phyloP scores from a whole-genome alignment of 2,797 vertebrate species.

The Balearica regulorum region DNA sequence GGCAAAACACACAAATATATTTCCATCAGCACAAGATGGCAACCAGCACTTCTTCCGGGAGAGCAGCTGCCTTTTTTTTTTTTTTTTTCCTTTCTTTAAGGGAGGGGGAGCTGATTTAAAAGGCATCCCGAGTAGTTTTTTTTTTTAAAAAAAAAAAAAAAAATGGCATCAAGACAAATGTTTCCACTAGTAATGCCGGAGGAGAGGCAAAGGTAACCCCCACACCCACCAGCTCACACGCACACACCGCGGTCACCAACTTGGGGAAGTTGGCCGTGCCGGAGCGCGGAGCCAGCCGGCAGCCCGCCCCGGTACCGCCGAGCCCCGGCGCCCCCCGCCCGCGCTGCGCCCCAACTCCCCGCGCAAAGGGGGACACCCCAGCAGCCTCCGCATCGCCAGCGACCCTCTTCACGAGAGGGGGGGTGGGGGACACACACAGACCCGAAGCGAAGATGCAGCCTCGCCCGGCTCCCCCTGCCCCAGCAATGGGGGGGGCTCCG shows the following conservation, averaged over 20 bases:
- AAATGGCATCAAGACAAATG: neutral
- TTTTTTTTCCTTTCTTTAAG: neutral
- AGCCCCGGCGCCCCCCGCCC: neutral
- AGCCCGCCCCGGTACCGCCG: neutral
- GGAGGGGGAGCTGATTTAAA: neutral
- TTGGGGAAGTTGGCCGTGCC: conserved; percentile 58
- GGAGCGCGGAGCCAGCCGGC: neutral
- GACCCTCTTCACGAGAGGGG: neutral
- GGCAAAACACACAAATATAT: conserved; percentile 24
- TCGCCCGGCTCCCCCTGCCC: neutral
- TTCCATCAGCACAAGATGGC: conserved; percentile 71
- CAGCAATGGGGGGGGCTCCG: neutral
- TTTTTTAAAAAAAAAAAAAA: too few relatives aligned
- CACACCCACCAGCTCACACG: neutral
- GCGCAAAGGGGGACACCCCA: neutral
- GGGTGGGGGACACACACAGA: neutral
- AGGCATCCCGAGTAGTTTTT: neutral
- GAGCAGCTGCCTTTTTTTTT: neutral
- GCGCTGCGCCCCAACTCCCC: neutral
- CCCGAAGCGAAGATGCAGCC: neutral
- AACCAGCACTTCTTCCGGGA: conserved; percentile 55
- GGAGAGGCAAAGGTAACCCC: neutral
- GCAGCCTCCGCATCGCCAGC: neutral
- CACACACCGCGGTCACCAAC: neutral
- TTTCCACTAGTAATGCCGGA: neutral